Percentiles rank a stretch among this genome's conserved stretches.
These are phyloP conservation scores for Kryphioiulus occultus DNA, from an alignment of 2,888 invertebrate genomes.

Conservation along the genomic window DNA sequence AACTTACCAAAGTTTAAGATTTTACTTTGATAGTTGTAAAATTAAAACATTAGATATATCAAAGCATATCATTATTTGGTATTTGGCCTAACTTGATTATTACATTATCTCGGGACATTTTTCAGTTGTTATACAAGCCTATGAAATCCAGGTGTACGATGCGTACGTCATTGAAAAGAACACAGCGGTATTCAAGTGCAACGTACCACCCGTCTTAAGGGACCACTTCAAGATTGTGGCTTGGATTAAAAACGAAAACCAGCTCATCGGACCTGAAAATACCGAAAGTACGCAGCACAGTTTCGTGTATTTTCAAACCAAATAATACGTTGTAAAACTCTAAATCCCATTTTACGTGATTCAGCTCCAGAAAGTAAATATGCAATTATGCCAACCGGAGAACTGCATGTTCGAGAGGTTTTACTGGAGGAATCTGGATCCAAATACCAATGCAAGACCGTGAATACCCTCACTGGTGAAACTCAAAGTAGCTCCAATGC, in stretches of 20 bases:
- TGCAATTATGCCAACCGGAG: constrained; percentile 51
- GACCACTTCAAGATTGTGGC: constrained; percentile 43
- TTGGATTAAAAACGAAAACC: constrained; percentile 51
- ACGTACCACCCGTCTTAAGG: constrained; percentile 46
- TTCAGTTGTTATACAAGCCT: constrained; percentile 49
- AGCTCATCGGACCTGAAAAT: constrained; percentile 37
- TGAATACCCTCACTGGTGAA: constrained; percentile 43
- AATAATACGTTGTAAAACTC: neutral
- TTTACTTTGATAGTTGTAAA: no score
- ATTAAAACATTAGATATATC: no score
- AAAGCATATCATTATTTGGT: no score
- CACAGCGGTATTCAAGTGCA: constrained; percentile 51
- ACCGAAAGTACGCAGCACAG: constrained; percentile 28
- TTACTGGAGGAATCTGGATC: constrained; percentile 43
- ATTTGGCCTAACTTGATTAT: no score
- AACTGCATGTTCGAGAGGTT: constrained; percentile 48
- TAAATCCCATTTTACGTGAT: neutral
- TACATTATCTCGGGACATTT: neutral
- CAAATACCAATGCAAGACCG: constrained; percentile 47
- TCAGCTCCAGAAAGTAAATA: constrained; percentile 47
- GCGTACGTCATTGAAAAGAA: constrained; percentile 49
- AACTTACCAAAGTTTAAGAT: no score
- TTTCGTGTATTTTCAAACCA: neutral
- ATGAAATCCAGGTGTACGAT: constrained; percentile 51
- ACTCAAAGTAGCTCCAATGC: constrained; percentile 43